Base-by-base conservation (phyloP, 2,797 vertebrate genomes). In the Gallinago stenura region DNA sequence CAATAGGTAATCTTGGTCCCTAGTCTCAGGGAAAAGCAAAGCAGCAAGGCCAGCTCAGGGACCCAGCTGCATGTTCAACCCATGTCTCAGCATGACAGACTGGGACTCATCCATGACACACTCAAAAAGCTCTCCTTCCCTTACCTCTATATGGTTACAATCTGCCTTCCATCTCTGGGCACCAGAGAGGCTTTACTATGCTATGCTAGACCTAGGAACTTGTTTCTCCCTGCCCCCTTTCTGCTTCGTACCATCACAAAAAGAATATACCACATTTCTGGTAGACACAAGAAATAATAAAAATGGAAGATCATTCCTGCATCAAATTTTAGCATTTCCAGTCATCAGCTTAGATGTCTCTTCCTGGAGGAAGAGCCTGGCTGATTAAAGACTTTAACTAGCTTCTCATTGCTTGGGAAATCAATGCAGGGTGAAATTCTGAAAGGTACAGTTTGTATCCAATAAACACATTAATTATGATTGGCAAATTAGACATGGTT, bases 61-160 rank as follows among this genome's bases (percentile, higher is more conserved):
- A 83, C 33, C 15, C 7, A 53, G 20, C 24, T 43, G 21, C 25
- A 31, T 28, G 35, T 11, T 84, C 41, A 87, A 5, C 6, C 10
- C 31, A 9, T 7, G 2, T 48, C 45, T 65, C 46, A 45, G 39
- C 12, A 45, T 50, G 35, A 51, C 22, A 56, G 18, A 22, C 12
- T 33, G 10, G 26, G 26, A 53, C 37, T 61, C 18, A 35, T 20
- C 28, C 39, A 31, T 56, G 57, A 64, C 9, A 9, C 4, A 7
- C 7, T 57, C 22, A 19, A 26, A 51, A n/a, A 57, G 12, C 3
- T n/a, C 15, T 58, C 7, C 9, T 35, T 58, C 15, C 13, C 13
- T 54, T 30, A 80, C 20, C 2, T 69, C 10, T 60, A 39, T 43
- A 4, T 1, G 1, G 28, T 8, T 21, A 2, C 14, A 15, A 5